phyloP scores from a whole-genome alignment of 35 echinoderm and acorn worm genomes.

The Stichopus chloronotus region DNA sequence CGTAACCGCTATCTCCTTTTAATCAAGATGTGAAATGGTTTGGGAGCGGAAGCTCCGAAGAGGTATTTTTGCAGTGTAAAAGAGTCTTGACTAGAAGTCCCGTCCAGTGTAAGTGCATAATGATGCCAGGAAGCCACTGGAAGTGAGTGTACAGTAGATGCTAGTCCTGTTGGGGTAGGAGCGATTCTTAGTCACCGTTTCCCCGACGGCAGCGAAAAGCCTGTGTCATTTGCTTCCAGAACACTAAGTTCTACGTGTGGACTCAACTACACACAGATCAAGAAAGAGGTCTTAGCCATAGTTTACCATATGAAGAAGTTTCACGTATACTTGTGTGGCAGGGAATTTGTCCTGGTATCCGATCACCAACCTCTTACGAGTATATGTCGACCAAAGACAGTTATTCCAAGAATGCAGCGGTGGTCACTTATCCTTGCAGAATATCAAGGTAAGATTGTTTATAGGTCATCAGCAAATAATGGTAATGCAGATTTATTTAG shows the following conservation, averaged over 20 bases:
- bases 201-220: neutral
- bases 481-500: neutral
- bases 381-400: neutral
- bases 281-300: slow-evolving; percentile 55
- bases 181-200: slow-evolving; percentile 29
- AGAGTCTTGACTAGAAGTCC: no score
- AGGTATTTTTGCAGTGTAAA: no score
- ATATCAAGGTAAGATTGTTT: slow-evolving; percentile 54
- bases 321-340: slow-evolving; percentile 45
- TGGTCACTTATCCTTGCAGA: slow-evolving; percentile 62
- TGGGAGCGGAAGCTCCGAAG: no score
- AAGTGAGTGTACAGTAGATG: slow-evolving; percentile 8
- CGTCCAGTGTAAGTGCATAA: no score
- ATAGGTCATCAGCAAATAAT: neutral
- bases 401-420: slow-evolving; percentile 36
- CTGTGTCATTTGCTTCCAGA: slow-evolving; percentile 48
- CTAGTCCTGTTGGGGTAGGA: slow-evolving; percentile 38
- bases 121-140: no score
- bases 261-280: slow-evolving; percentile 47
- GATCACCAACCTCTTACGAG: slow-evolving; percentile 38
- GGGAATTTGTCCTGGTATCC: neutral
- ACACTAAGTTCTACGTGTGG: slow-evolving; percentile 14
- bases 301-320: slow-evolving; percentile 21
- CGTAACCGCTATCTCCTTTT: no score
- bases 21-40: no score